Evolutionary conservation across 2,888 invertebrate genomes (phyloP).

Genomic region (Pheosia tremula): DNA sequence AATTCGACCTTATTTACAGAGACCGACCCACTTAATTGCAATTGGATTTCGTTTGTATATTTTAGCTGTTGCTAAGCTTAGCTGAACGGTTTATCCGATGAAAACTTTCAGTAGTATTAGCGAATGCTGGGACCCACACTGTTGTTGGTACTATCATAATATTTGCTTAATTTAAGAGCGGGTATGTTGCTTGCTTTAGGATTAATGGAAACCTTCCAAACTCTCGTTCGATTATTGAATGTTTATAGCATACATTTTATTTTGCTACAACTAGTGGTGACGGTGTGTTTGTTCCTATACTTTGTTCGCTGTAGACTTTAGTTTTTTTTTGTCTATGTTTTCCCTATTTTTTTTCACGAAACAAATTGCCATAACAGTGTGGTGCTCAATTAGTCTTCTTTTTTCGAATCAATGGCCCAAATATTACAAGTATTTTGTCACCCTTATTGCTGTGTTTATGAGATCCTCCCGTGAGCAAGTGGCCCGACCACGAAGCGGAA

Average conservation of each 20-base stretch:
- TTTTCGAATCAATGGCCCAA: too few species aligned
- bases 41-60: conserved; percentile 14
- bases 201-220: conserved; percentile 12
- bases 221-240: neutral
- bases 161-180: conserved; percentile 37
- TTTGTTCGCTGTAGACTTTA: too few species aligned
- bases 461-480: too few species aligned
- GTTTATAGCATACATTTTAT: neutral
- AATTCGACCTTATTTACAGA: conserved; percentile 4
- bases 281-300: neutral
- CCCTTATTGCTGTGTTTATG: too few species aligned
- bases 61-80: conserved; percentile 22
- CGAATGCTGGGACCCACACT: conserved; percentile 15
- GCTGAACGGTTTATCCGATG: neutral
- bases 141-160: conserved; percentile 28
- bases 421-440: too few species aligned
- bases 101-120: conserved; percentile 10
- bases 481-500: too few species aligned
- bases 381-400: too few species aligned
- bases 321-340: too few species aligned
- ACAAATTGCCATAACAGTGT: too few species aligned
- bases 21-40: conserved; percentile 10
- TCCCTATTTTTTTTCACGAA: too few species aligned
- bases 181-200: conserved; percentile 16
- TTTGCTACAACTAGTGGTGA: neutral